Percentiles rank a stretch among this genome's conserved stretches.
Conservation (phyloP, 2,888 invertebrate genomes). For the Oscheius myriophilus region DNA sequence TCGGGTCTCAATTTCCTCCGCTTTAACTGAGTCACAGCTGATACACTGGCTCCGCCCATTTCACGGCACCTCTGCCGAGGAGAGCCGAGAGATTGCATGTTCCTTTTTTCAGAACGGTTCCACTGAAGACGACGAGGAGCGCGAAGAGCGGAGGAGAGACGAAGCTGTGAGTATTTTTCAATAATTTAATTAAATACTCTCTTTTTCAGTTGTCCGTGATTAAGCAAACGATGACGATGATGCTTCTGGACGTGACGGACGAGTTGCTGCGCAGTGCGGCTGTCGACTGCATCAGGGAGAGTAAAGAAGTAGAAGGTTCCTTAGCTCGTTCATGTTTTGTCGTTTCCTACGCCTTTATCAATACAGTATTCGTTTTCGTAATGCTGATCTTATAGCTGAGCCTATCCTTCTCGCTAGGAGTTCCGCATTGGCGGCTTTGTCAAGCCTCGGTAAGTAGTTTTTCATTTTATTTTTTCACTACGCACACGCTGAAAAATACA, state of each 20-base stretch:
- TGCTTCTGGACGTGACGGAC: conserved; percentile 91
- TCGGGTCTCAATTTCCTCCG: too few species aligned
- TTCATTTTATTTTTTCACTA: conserved; percentile 6
- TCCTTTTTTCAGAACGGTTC: conserved; percentile 55
- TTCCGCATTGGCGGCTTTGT: conserved; percentile 54
- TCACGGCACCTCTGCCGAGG: too few species aligned
- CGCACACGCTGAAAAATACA: too few species aligned
- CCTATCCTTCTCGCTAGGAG: conserved; percentile 51
- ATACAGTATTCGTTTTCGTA: conserved; percentile 3
- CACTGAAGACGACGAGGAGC: conserved; percentile 59
- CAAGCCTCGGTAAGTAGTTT: conserved; percentile 45
- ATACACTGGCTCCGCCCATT: too few species aligned
- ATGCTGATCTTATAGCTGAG: conserved; percentile 26
- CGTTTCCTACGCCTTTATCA: background rate
- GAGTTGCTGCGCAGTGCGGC: conserved; percentile 86
- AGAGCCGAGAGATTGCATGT: too few species aligned
- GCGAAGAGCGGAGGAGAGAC: conserved; percentile 1
- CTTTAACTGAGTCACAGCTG: too few species aligned
- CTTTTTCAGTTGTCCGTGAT: conserved; percentile 8
- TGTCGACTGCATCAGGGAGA: conserved; percentile 75
- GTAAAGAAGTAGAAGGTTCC: conserved; percentile 22
- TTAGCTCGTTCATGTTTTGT: too few species aligned
- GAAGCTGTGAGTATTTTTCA: background rate
- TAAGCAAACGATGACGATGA: conserved; percentile 81
- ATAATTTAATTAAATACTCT: too few species aligned